These are phyloP conservation scores for Helicolenus hilgendorfi DNA, from an alignment of 2,797 vertebrate species.

Conservation along the genomic window DNA sequence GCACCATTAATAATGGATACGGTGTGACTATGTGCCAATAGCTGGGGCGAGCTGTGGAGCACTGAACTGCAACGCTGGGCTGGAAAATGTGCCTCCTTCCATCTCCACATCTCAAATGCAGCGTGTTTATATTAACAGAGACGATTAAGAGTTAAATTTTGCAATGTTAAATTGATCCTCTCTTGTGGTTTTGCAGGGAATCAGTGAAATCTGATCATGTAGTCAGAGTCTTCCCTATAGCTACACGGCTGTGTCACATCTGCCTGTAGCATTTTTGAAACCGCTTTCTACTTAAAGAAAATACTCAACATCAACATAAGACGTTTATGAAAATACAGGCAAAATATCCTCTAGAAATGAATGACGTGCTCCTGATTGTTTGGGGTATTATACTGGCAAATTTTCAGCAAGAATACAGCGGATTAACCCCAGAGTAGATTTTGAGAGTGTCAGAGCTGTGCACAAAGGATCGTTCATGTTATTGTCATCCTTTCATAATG, in stretches of 20 bases:
- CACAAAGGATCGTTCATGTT: constrained; percentile 44
- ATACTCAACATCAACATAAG: neutral
- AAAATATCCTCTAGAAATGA: constrained; percentile 15
- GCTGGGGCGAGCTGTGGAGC: constrained; percentile 56
- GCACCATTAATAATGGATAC: constrained; percentile 86
- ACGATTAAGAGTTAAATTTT: constrained; percentile 52
- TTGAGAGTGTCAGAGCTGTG: constrained; percentile 35
- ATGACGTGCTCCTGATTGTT: constrained; percentile 16
- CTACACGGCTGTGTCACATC: constrained; percentile 38
- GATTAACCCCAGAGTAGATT: constrained; percentile 39
- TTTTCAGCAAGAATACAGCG: constrained; percentile 21
- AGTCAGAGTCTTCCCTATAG: constrained; percentile 38
- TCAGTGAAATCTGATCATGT: constrained; percentile 70
- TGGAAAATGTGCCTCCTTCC: constrained; percentile 48
- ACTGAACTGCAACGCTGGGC: constrained; percentile 50
- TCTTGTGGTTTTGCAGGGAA: constrained; percentile 54
- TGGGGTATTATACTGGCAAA: constrained; percentile 20
- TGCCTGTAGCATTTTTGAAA: constrained; percentile 32
- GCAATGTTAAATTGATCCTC: constrained; percentile 38
- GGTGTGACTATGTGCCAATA: constrained; percentile 77
- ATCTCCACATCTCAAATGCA: constrained; percentile 33
- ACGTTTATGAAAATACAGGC: constrained; percentile 4
- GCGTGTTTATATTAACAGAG: constrained; percentile 33
- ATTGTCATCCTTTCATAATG: constrained; percentile 35
- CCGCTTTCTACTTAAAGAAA: constrained; percentile 9